Conservation (phyloP, 2,113 vertebrate genomes). For the Cranoglanis bouderius region DNA sequence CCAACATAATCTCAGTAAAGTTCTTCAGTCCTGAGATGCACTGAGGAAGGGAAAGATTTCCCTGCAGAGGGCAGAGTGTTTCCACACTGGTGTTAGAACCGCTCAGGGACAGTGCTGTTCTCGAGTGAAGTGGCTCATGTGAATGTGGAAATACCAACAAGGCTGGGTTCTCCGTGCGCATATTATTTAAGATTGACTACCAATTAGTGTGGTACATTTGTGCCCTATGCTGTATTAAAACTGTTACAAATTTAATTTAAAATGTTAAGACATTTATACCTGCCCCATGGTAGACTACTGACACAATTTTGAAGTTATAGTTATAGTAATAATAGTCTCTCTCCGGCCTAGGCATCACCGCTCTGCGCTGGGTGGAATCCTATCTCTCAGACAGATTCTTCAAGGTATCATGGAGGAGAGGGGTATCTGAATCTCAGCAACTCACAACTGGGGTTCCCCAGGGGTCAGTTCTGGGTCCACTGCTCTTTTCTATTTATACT, state of each 20-base stretch:
- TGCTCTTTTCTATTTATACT: too few species aligned
- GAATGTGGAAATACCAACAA: neutral
- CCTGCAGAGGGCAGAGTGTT: slow-evolving; percentile 65
- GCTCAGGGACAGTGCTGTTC: neutral
- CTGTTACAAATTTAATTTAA: neutral
- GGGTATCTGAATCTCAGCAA: too few species aligned
- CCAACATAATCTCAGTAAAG: neutral
- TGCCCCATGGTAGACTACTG: neutral
- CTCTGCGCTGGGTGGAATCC: too few species aligned
- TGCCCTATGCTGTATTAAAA: neutral
- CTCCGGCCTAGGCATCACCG: too few species aligned
- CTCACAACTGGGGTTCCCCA: too few species aligned
- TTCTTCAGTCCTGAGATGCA: neutral
- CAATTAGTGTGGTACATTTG: neutral
- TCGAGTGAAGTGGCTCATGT: neutral
- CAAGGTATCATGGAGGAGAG: too few species aligned
- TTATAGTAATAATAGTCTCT: neutral
- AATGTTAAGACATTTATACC: neutral
- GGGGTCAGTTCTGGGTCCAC: too few species aligned
- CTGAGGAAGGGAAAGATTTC: neutral
- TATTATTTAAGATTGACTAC: neutral
- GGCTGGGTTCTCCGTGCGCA: neutral
- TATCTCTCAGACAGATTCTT: too few species aligned
- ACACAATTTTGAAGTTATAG: neutral
- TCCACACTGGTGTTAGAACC: slow-evolving; percentile 27